Evolutionary conservation across 1,140 invertebrate species (phyloP).

Genomic region (Bombus difficillimus): DNA sequence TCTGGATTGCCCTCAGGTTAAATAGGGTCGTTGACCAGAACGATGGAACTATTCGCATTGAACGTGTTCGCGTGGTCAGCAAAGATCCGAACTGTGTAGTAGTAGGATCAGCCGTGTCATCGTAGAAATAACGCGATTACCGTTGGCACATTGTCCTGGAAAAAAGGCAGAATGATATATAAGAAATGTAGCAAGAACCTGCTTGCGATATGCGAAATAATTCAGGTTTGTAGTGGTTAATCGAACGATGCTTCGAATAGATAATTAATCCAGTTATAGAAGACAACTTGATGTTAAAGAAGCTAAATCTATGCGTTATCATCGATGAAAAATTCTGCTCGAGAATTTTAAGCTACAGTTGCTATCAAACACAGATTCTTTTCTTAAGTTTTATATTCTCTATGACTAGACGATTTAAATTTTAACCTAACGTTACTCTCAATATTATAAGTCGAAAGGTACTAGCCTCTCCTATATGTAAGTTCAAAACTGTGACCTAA

Average conservation of each 20-base stretch:
- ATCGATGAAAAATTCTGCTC: not conserved
- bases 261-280: not conserved
- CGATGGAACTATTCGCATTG: conserved; percentile 55
- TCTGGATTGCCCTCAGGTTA: conserved; percentile 50
- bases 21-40: conserved; percentile 65
- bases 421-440: too few relatives aligned
- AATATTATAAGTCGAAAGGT: too few relatives aligned
- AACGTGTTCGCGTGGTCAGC: conserved; percentile 56
- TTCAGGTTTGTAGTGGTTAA: not conserved
- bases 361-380: not conserved
- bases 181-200: not conserved
- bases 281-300: not conserved
- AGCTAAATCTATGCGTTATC: not conserved
- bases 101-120: conserved; percentile 32
- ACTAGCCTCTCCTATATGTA: not conserved
- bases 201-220: not conserved
- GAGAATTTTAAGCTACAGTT: not conserved
- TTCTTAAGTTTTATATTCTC: not conserved
- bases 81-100: conserved; percentile 40
- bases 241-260: not conserved
- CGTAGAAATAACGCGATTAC: conserved; percentile 38
- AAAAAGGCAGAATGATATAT: not conserved
- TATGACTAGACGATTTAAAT: not conserved
- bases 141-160: not conserved
- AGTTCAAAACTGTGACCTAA: not conserved